Evolutionary conservation across 2,888 invertebrate species (phyloP), one percentile per base, ranked within the genome.

Genomic region (Embidobia sp.): DNA sequence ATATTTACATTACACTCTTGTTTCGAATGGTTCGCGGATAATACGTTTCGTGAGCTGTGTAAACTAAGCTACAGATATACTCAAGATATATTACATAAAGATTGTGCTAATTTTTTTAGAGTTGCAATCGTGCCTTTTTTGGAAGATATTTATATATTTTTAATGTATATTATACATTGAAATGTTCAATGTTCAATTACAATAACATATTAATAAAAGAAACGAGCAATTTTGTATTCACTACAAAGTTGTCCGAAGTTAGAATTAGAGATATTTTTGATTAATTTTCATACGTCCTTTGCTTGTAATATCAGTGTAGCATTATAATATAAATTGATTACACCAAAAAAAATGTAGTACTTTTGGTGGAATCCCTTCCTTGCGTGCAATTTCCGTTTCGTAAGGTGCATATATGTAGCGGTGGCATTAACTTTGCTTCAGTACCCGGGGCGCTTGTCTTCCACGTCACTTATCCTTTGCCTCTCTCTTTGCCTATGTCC

Each of bases 371-470:
- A 33, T 26, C 13, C 33, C 16, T 18, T n/a, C 7, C 48, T 49
- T 33, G n/a, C 6, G 29, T 22, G 13, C 11, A 59, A 57, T 51
- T 51, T 51, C 44, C 35, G 40, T 73, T 55, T 59, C 42, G 59
- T 55, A 59, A 73, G 16, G 42, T 63, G 29, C 70, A 63, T 72
- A 53, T 49, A 70, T 63, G 46, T 63, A 59, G 61, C 51, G 55
- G 57, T 53, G 51, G 49, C 57, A 64, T 61, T 66, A 59, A 59
- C 74, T 74, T 74, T 74, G 61, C 59, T 59, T 55, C 33, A 57
- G 13, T 49, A 64, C 55, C 31, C 46, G 57, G 22, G 49, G 64
- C 64, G 48, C 48, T 55, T 48, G 63, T 72, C 63, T 63, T 72
- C 63, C 55, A 63, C 63, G 63, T 72, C 63, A 55, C 63, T 64